Percentiles rank a stretch among this genome's conserved stretches.
These are phyloP conservation scores for Notolepis coatsorum DNA, from an alignment of 2,797 vertebrate species.

Conservation along the genomic window DNA sequence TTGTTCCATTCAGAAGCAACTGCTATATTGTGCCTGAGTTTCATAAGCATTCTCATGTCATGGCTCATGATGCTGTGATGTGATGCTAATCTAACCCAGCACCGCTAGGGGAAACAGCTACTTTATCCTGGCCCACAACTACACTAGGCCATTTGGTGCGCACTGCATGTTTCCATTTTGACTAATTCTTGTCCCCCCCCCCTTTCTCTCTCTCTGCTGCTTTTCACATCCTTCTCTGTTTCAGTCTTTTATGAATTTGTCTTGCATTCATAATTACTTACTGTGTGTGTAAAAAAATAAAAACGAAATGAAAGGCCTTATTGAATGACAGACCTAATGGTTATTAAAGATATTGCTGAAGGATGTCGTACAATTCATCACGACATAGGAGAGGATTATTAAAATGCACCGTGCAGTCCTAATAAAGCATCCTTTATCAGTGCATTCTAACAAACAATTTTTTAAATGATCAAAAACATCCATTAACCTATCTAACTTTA, in stretches of 20 bases:
- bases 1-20: slow-evolving; percentile 59
- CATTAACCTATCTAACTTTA: slow-evolving; percentile 48
- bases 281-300: neutral
- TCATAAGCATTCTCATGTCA: slow-evolving; percentile 72
- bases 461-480: slow-evolving; percentile 30
- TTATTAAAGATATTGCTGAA: too few species aligned
- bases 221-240: slow-evolving; percentile 17
- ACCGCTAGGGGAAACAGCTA: slow-evolving; percentile 61
- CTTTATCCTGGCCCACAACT: slow-evolving; percentile 48
- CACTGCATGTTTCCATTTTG: slow-evolving; percentile 56
- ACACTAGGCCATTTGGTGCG: slow-evolving; percentile 30
- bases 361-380: neutral
- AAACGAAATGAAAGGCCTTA: neutral
- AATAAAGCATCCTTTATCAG: neutral
- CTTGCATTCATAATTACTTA: slow-evolving; percentile 2
- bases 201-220: slow-evolving; percentile 34
- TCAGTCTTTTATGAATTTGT: neutral
- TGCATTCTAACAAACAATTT: neutral
- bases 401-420: neutral
- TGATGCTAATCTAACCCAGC: slow-evolving; percentile 73
- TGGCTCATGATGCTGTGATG: slow-evolving; percentile 58
- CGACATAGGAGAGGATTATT: neutral
- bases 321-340: neutral
- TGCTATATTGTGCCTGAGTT: slow-evolving; percentile 45
- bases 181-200: neutral